Base-by-base conservation (phyloP, 2,797 vertebrate genomes). In the Delichon dasypus region DNA sequence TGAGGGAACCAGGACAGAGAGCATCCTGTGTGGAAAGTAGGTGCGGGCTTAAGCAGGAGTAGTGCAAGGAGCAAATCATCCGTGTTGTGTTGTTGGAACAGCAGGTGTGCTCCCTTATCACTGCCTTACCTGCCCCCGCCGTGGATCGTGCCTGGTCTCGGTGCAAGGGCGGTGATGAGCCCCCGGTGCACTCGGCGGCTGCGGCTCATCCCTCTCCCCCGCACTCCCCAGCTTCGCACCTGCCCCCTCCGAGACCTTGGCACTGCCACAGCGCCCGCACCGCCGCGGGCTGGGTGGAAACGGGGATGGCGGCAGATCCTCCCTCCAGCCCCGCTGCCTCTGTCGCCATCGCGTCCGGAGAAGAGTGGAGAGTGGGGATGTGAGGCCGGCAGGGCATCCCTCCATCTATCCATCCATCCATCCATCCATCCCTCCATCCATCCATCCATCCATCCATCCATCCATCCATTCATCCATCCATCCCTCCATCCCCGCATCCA, bases 131-230 rank as follows among this genome's bases (percentile, higher is more conserved):
- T 42, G 18, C 15, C 20, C 25, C 18, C 1, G 1, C 14, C 11
- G 5, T 1, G 22, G 62, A 9, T 5, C 7, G 3, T 10, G 42
- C 17, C 34, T 16, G 48, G 6, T 11, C 14, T 36, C 1, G 5
- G n/a, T 0, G 6, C 38, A 11, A 29, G 38, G 48, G 16, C 0
- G 0, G 25, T 11, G 7, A 22, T 1, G 5, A 20, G 38, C 5
- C 10, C 50, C 26, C 0, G 14, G 25, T 6, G 42, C 21, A 7
- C 21, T 20, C 6, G 34, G 5, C 14, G 1, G n/a, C 61, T 18
- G 42, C 23, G 4, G 54, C 25, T 51, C 22, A 16, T 4, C 7
- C 60, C 27, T 7, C 16, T 51, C 6, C 14, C 3, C 75, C 4
- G 11, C 32, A 2, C 8, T 40, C 18, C 40, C 20, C n/a, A 16